These are phyloP conservation scores for Eulemur rufifrons DNA, from an alignment of 2,113 vertebrate species.

Conservation along the genomic window DNA sequence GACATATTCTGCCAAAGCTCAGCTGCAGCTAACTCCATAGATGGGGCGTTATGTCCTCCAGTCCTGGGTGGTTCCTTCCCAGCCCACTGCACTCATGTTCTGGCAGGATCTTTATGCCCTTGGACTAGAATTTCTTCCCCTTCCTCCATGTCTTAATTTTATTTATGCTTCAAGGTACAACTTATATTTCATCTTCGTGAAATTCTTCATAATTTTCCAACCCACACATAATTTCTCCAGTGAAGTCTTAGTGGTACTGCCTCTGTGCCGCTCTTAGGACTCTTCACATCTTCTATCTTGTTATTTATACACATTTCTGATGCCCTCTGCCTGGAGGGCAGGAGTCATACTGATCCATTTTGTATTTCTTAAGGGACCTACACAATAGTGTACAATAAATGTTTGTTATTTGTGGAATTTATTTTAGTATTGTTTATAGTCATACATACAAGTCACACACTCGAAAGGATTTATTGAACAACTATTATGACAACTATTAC, in stretches of 20 bases:
- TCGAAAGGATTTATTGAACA: neutral
- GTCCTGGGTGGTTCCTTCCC: neutral
- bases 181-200: neutral
- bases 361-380: conserved; percentile 51
- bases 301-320: conserved; percentile 43
- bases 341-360: conserved; percentile 43
- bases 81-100: neutral
- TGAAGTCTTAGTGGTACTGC: neutral
- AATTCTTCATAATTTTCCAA: neutral
- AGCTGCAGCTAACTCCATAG: neutral
- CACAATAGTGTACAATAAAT: conserved; percentile 57
- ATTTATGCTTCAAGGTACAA: neutral
- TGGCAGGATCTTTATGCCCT: neutral
- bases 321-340: conserved; percentile 37
- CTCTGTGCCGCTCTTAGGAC: conserved; percentile 19
- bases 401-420: conserved; percentile 54
- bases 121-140: neutral
- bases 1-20: neutral
- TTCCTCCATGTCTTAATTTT: neutral
- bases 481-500: neutral
- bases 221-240: neutral
- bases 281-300: conserved; percentile 10
- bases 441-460: neutral
- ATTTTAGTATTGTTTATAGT: conserved; percentile 44
- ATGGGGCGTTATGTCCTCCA: no score